These are phyloP conservation scores for Bombylius major DNA, from an alignment of 2,888 invertebrate species.

Conservation along the genomic window DNA sequence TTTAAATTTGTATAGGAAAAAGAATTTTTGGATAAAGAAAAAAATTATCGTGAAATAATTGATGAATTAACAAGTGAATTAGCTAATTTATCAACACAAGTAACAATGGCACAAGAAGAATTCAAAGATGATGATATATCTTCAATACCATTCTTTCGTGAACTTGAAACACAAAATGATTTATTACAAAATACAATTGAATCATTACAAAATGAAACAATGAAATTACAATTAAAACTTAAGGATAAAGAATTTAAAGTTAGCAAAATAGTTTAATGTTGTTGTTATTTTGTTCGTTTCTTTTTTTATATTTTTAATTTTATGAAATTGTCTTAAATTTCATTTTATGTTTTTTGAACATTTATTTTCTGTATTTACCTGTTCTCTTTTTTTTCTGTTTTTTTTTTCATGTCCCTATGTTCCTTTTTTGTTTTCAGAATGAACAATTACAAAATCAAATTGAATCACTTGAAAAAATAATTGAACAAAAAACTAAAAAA, in stretches of 20 bases:
- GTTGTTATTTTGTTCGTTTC: background rate
- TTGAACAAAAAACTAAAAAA: constrained; percentile 6
- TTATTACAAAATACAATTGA: constrained; percentile 21
- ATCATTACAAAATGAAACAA: constrained; percentile 5
- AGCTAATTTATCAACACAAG: constrained; percentile 27
- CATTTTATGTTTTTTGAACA: background rate
- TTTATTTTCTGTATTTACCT: too few relatives aligned
- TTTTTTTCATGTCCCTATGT: background rate
- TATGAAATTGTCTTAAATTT: background rate
- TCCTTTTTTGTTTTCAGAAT: constrained; percentile 3
- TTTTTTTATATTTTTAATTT: too few relatives aligned
- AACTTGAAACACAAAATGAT: constrained; percentile 24
- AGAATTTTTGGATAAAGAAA: background rate
- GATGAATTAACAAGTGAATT: constrained; percentile 30
- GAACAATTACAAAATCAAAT: constrained; percentile 3
- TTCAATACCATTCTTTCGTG: constrained; percentile 15
- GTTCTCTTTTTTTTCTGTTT: background rate
- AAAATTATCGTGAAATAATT: constrained; percentile 29
- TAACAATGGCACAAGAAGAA: constrained; percentile 24
- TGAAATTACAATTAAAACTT: background rate
- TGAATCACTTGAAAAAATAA: background rate
- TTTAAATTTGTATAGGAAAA: too few relatives aligned
- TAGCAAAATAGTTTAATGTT: background rate
- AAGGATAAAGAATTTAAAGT: constrained; percentile 8
- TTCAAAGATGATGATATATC: constrained; percentile 13